phyloP scores from a whole-genome alignment of 2,797 vertebrate species.

The Sylvia borin region DNA sequence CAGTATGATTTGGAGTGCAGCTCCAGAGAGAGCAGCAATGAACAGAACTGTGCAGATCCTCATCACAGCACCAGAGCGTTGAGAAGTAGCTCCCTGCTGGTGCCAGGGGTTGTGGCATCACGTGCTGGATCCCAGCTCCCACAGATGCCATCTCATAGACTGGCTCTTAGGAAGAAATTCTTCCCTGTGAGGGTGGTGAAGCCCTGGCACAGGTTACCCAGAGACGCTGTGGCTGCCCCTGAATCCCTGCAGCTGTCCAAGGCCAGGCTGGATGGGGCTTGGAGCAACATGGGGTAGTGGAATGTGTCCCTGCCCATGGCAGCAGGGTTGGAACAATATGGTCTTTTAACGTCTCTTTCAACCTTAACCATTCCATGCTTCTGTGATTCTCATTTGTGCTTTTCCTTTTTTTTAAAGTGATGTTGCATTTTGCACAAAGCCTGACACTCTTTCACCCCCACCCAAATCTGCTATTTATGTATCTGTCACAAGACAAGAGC shows the following conservation, averaged over 20 bases:
- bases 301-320: neutral
- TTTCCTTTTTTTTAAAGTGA: neutral
- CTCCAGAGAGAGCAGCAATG: neutral
- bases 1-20: neutral
- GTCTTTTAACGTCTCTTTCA: neutral
- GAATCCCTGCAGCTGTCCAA: neutral
- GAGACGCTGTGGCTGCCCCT: neutral
- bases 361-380: neutral
- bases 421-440: neutral
- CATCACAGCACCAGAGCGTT: fast-evolving
- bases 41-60: neutral
- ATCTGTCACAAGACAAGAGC: neutral
- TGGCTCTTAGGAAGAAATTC: neutral
- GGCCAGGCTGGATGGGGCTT: fast-evolving
- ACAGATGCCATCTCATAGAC: neutral
- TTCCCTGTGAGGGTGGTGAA: fast-evolving
- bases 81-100: neutral
- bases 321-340: fast-evolving
- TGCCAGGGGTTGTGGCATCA: neutral
- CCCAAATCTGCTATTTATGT: neutral
- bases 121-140: neutral
- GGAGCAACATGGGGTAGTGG: fast-evolving
- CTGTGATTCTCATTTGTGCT: neutral
- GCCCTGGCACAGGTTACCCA: neutral
- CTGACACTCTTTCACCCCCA: neutral